A percentile compares a stretch with the other conserved stretches of the same genome.
phyloP scores from a whole-genome alignment of 2,113 vertebrate species.

The Alethe castanea region DNA sequence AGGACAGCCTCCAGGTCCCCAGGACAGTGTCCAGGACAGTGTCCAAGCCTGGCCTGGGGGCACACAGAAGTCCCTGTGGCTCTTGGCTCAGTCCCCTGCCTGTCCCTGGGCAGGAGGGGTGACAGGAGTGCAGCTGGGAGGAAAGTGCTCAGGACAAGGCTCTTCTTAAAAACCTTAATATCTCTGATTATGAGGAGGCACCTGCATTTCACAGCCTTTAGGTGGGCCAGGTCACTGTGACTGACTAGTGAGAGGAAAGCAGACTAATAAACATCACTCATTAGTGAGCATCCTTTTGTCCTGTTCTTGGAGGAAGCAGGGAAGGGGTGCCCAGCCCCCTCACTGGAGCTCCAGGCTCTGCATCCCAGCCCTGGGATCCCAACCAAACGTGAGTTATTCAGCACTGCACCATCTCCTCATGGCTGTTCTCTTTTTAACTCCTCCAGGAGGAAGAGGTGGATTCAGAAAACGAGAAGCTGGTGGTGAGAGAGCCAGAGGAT shows the following conservation, averaged over 20 bases:
- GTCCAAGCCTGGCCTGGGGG: background rate
- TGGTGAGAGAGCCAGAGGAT: conserved; percentile 51
- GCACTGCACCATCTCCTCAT: background rate
- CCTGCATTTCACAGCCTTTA: background rate
- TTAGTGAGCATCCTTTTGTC: background rate
- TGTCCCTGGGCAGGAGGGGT: background rate
- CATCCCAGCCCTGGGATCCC: background rate
- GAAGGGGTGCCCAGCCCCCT: background rate
- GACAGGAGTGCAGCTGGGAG: background rate
- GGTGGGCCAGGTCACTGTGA: background rate
- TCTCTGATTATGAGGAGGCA: fast-evolving
- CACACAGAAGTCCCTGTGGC: fast-evolving
- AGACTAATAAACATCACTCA: fast-evolving
- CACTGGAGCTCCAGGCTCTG: background rate
- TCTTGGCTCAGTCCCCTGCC: background rate
- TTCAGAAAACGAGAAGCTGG: conserved; percentile 56
- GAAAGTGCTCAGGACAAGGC: background rate
- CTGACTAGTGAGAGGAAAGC: background rate
- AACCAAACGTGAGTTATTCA: fast-evolving
- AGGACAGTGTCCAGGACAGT: background rate
- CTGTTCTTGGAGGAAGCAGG: background rate
- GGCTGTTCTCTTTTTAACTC: background rate
- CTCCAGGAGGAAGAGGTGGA: conserved; percentile 69
- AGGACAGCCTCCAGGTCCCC: background rate
- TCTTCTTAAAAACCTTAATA: background rate